These are phyloP conservation scores for Trachelus troglodyta DNA, from an alignment of 2,888 invertebrate species.

Conservation along the genomic window DNA sequence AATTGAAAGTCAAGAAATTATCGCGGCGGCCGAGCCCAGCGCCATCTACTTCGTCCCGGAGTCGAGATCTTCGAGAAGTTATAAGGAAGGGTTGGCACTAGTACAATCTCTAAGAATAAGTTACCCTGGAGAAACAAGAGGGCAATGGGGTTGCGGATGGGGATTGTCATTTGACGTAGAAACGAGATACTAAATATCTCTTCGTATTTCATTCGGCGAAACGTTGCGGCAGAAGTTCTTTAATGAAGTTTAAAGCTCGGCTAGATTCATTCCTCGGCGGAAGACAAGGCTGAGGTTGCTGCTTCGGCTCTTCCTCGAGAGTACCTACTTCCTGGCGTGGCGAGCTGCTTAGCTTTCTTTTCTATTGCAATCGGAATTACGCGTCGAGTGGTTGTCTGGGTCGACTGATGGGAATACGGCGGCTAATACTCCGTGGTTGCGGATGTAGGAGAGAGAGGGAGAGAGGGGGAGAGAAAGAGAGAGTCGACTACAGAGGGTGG, in stretches of 20 bases:
- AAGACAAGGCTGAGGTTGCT: neutral
- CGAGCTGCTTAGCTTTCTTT: neutral
- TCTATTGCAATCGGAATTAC: neutral
- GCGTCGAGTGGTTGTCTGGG: neutral
- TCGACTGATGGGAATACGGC: neutral
- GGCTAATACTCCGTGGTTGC: neutral
- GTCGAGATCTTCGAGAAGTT: neutral
- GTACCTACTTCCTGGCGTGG: neutral
- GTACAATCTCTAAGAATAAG: neutral
- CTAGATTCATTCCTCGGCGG: neutral
- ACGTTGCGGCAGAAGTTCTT: neutral
- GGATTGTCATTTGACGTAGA: neutral
- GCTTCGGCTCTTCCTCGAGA: neutral
- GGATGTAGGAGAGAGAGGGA: neutral
- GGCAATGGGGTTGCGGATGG: neutral
- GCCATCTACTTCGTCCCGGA: neutral
- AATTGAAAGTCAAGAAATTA: neutral
- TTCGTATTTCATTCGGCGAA: neutral
- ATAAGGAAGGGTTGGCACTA: neutral
- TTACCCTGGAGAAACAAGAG: neutral
- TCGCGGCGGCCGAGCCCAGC: neutral
- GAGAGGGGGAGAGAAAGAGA: too few species aligned
- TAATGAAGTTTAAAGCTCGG: neutral
- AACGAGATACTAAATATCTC: neutral
- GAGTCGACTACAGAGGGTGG: neutral